Base-by-base conservation (phyloP, 2,888 invertebrate genomes). In the Tetramorium bicarinatum region DNA sequence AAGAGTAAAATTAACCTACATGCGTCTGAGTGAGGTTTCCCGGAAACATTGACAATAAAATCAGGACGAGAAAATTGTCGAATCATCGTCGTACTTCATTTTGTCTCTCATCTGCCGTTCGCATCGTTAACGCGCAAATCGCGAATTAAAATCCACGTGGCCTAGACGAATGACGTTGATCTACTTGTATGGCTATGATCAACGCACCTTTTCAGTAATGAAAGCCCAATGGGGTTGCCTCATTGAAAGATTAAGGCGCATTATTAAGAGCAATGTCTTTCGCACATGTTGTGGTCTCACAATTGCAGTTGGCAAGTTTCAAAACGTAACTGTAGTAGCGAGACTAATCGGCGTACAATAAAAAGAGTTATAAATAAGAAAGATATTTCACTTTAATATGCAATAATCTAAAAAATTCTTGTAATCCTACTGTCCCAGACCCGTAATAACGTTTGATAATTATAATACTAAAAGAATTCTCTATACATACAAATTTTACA, bases 171-270 rank as follows among this genome's bases (percentile, higher is more conserved):
- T 34, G 59, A 71, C 72, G 79, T 34, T 34, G 74, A 79, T 79
- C 79, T 79, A 79, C 79, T 79, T 72, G 21, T 7, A 41, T 18
- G 25, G 75, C 38, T 64, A 18, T 18, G 76, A 76, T 64, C 61
- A 34, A 34, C 49, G 52, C 54, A 38, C 11, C 77, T 77, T 77
- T 67, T 66, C 29, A 71, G 9, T 56, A 59, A 44, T 79, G 47
- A 72, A 79, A 38, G 21, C 59, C 47, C 79, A 79, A 79, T 47
- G 79, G 74, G 59, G 72, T 79, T 79, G 79, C 79, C 79, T 79
- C 79, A 72, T 79, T 79, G 79, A 79, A 72, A 72, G 79, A 79
- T 79, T 79, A 79, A 79, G 79, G 79, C 79, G 56, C 79, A 72
- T 79, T 79, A 79, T 79, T 79, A 79, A 79, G 79, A 79, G 59